phyloP scores from a whole-genome alignment of 2,888 invertebrate species.

The Agrotis ipsilon region DNA sequence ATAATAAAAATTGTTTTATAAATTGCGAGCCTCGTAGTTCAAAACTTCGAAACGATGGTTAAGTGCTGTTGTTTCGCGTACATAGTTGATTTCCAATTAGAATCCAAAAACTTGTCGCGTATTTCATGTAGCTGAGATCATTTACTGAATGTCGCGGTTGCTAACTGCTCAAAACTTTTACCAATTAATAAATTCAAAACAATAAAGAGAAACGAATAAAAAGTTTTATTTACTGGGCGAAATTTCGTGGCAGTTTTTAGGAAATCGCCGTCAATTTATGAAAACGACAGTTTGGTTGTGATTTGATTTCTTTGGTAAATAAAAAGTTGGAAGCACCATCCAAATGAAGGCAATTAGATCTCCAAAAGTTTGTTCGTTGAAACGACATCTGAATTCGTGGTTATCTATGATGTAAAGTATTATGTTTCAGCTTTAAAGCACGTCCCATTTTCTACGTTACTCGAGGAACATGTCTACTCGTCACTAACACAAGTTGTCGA shows the following conservation, averaged over 20 bases:
- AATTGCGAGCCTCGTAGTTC: constrained; percentile 61
- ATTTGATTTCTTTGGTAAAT: constrained; percentile 64
- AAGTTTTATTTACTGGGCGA: constrained; percentile 69
- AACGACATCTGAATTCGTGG: constrained; percentile 30
- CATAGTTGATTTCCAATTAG: constrained; percentile 84
- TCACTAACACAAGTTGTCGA: constrained; percentile 41
- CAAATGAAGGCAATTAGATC: constrained; percentile 52
- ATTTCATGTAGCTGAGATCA: constrained; percentile 79
- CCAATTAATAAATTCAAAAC: constrained; percentile 77
- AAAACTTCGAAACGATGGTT: constrained; percentile 67
- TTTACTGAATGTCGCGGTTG: constrained; percentile 78
- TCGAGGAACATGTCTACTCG: constrained; percentile 27
- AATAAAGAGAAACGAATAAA: constrained; percentile 73
- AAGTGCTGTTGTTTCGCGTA: constrained; percentile 74
- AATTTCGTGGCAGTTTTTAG: constrained; percentile 55
- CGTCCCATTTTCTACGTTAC: not conserved
- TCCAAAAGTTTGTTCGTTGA: constrained; percentile 35
- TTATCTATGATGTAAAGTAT: constrained; percentile 16
- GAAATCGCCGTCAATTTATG: constrained; percentile 59
- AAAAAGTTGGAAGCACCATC: constrained; percentile 52
- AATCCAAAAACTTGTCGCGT: constrained; percentile 79
- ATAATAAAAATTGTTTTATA: constrained; percentile 68
- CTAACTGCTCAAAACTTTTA: constrained; percentile 73
- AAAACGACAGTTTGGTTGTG: constrained; percentile 62
- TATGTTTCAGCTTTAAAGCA: constrained; percentile 7